These are phyloP conservation scores for Ophion ellenae DNA, from an alignment of 2,888 invertebrate species.

Conservation along the genomic window DNA sequence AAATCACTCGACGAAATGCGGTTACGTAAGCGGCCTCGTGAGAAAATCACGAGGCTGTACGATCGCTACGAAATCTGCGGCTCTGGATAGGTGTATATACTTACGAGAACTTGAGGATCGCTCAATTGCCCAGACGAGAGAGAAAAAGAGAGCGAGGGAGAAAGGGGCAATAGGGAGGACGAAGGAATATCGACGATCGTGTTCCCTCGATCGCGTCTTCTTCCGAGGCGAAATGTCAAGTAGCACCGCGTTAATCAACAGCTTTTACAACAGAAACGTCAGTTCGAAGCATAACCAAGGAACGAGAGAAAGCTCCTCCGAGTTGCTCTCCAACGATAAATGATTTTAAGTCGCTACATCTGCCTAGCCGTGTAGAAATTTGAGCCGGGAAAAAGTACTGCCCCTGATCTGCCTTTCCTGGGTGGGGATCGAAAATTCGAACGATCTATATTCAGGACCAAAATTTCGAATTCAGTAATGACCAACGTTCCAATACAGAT, in stretches of 20 bases:
- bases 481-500: too few relatives aligned
- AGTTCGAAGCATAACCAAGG: background rate
- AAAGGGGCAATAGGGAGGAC: constrained; percentile 15
- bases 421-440: too few relatives aligned
- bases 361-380: too few relatives aligned
- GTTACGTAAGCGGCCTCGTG: constrained; percentile 52
- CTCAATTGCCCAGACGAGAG: constrained; percentile 37
- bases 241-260: constrained; percentile 79
- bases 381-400: too few relatives aligned
- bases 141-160: constrained; percentile 26
- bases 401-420: too few relatives aligned
- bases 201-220: constrained; percentile 46
- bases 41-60: constrained; percentile 39
- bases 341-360: background rate
- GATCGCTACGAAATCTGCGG: background rate
- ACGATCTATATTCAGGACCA: too few relatives aligned
- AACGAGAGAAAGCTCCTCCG: background rate
- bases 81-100: constrained; percentile 15
- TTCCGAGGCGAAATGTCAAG: constrained; percentile 78
- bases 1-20: constrained; percentile 43
- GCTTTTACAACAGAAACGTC: constrained; percentile 70
- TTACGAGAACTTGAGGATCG: constrained; percentile 34
- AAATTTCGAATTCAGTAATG: too few relatives aligned
- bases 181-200: constrained; percentile 50
- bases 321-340: background rate